A percentile compares a stretch with the other conserved stretches of the same genome.
Conservation (phyloP, 2,113 vertebrate genomes). For the Siniperca knerii region DNA sequence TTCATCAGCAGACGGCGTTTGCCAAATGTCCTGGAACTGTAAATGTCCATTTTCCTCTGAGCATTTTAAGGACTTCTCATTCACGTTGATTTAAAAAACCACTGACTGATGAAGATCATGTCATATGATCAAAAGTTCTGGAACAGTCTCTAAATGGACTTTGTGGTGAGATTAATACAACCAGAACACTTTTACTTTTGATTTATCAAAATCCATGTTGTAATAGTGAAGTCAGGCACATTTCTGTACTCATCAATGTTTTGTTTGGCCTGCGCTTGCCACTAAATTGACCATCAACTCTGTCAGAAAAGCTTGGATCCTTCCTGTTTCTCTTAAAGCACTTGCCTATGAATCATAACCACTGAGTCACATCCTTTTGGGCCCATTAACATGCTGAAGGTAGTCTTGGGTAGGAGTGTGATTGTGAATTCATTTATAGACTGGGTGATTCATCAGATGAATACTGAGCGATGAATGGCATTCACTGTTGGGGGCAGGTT, state of each 20-base stretch:
- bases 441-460: constrained; percentile 68
- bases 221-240: background rate
- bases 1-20: background rate
- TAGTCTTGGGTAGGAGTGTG: constrained; percentile 60
- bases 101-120: background rate
- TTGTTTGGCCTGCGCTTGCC: background rate
- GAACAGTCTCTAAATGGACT: background rate
- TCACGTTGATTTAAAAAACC: background rate
- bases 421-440: constrained; percentile 75
- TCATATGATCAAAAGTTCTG: background rate
- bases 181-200: background rate
- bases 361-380: constrained; percentile 72
- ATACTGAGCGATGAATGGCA: constrained; percentile 54
- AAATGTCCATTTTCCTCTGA: background rate
- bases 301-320: constrained; percentile 25
- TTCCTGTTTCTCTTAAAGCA: constrained; percentile 35
- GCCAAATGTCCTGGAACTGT: background rate
- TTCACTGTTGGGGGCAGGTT: constrained; percentile 44
- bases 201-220: background rate
- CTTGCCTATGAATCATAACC: constrained; percentile 65
- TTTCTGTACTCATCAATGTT: constrained; percentile 11
- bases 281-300: constrained; percentile 20
- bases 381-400: constrained; percentile 63
- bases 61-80: background rate
- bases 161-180: background rate